Base-by-base conservation (phyloP, 2,797 vertebrate species). In the Crenichthys baileyi region DNA sequence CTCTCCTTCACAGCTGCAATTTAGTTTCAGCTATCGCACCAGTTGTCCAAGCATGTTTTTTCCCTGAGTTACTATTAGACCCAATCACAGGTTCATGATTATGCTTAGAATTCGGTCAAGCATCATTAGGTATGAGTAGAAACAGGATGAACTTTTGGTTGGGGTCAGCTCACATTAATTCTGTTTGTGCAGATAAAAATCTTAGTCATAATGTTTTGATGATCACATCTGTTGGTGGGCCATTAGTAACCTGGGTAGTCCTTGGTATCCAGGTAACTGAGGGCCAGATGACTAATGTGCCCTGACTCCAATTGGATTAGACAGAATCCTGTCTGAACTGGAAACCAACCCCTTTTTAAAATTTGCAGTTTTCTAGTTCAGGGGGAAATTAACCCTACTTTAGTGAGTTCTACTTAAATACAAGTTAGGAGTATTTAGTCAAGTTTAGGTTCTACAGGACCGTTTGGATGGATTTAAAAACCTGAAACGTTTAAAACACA, bases 241-340 rank as follows among this genome's bases (percentile, higher is more conserved):
- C 79, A 87, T 90, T 84, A 73, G 83, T 79, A 77, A 79, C 80
- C 83, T 24, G 58, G 76, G 61, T 82, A 81, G 82, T 74, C 79
- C 46, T 60, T 7, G n/a, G 77, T 92, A 91, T 91, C 86, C 76
- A 91, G 90, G 88, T 89, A 93, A 90, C 87, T 83, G 81, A 79
- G 78, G 60, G 60, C 72, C 5, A 46, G 83, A 77, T 90, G 86
- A 92, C 93, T 93, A 90, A 92, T 92, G 83, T 90, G 85, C 91
- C 91, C 89, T 53, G 26, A 85, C 78, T 87, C 78, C 90, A 93
- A 93, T 88, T 94, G 93, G 94, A 95, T 95, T 95, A 94, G 73
- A 89, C 79, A 60, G 91, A 94, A 96, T 93, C 92, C 88, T 94
- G 89, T 92, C 93, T 94, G 88, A 91, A 91, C 76, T 90, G 87